Conservation (phyloP, 2,888 invertebrate genomes). For the Drosophila nigritarsus region DNA sequence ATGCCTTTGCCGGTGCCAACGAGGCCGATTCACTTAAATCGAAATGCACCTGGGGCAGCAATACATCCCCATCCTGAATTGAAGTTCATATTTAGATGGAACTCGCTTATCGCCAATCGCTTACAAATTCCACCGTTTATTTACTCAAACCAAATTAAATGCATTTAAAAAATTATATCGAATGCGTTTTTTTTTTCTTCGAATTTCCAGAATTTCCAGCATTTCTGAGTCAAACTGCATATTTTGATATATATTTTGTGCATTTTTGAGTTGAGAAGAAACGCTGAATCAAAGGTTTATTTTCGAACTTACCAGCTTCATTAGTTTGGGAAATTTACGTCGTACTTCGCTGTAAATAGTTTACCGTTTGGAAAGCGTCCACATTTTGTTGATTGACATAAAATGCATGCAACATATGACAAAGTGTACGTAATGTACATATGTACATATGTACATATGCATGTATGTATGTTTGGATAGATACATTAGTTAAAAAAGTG, state of each 20-base stretch:
- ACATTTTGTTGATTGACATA: conserved; percentile 22
- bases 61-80: conserved; percentile 83
- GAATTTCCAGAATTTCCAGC: no score
- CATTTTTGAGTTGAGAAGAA: neutral
- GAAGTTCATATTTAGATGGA: neutral
- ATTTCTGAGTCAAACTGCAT: neutral
- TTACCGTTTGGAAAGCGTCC: conserved; percentile 50
- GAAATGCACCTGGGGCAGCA: conserved; percentile 89
- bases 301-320: conserved; percentile 91
- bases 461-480: conserved; percentile 3
- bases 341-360: conserved; percentile 91
- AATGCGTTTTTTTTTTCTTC: no score
- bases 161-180: neutral
- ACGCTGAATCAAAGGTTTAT: neutral
- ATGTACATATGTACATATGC: neutral
- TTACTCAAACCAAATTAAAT: neutral
- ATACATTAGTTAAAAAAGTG: neutral
- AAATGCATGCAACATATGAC: neutral
- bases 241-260: neutral
- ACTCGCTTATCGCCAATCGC: neutral
- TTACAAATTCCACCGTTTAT: neutral
- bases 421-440: neutral
- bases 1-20: conserved; percentile 68
- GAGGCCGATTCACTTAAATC: conserved; percentile 88
- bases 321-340: conserved; percentile 94